Evolutionary conservation across 2,888 invertebrate genomes (phyloP).

Genomic region (Ischnus inquisitorius): DNA sequence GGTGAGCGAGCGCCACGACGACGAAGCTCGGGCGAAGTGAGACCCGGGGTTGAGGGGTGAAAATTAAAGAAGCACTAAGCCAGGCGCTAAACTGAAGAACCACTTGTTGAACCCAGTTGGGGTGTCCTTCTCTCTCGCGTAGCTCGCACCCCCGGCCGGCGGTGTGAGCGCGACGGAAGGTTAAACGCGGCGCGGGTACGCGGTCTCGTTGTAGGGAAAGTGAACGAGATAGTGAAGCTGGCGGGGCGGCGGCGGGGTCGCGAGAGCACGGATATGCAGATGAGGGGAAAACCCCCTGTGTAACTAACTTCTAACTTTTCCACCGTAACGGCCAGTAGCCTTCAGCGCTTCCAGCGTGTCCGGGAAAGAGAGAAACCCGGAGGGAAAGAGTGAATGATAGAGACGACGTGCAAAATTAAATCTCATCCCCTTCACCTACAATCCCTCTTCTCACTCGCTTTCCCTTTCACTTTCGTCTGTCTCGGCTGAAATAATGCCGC

Average conservation of each 20-base stretch:
- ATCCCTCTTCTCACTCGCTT: constrained; percentile 31
- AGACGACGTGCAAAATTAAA: constrained; percentile 69
- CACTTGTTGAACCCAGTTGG: constrained; percentile 83
- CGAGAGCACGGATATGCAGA: constrained; percentile 82
- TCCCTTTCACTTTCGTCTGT: constrained; percentile 15
- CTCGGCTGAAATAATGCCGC: not conserved
- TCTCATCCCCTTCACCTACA: constrained; percentile 50
- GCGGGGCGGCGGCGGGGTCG: constrained; percentile 53
- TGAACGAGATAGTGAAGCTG: constrained; percentile 54
- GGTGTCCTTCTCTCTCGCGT: constrained; percentile 62
- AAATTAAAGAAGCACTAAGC: constrained; percentile 85
- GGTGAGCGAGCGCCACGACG: constrained; percentile 28
- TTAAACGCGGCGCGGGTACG: constrained; percentile 53
- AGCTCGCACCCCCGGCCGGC: constrained; percentile 72
- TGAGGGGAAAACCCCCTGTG: constrained; percentile 81
- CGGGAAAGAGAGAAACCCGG: not conserved
- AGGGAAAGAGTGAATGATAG: constrained; percentile 14
- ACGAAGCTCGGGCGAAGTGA: constrained; percentile 49
- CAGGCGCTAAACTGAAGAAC: constrained; percentile 85
- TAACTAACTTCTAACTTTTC: constrained; percentile 84
- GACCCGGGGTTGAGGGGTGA: constrained; percentile 71
- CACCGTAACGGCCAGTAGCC: constrained; percentile 76
- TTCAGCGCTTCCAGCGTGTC: constrained; percentile 58
- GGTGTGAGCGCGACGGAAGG: constrained; percentile 62
- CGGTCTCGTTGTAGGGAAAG: constrained; percentile 50